Evolutionary conservation across 2,888 invertebrate species (phyloP).

Genomic region (Tachystola acroxantha): DNA sequence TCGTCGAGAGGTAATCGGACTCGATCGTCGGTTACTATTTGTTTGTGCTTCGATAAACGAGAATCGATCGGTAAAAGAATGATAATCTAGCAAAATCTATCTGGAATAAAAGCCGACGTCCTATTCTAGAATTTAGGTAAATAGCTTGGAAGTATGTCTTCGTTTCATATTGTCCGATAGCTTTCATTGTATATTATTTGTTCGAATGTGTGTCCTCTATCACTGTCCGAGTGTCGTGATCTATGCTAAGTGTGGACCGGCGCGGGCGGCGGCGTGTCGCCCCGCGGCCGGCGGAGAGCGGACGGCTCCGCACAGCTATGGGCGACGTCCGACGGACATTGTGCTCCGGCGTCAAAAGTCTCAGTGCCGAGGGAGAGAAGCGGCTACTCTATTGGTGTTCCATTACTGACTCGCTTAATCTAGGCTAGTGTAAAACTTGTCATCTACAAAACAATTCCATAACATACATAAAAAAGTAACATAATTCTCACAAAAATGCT

Average conservation of each 20-base stretch:
- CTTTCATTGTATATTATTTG: slow-evolving; percentile 58
- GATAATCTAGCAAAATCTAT: slow-evolving; percentile 76
- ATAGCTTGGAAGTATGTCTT: slow-evolving; percentile 75
- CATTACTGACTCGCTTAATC: slow-evolving; percentile 76
- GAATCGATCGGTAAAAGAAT: slow-evolving; percentile 62
- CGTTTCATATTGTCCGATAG: slow-evolving; percentile 75
- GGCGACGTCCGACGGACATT: slow-evolving; percentile 26
- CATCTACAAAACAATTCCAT: slow-evolving; percentile 67
- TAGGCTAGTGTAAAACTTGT: slow-evolving; percentile 76
- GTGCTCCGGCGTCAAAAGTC: slow-evolving; percentile 69
- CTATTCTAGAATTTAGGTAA: slow-evolving; percentile 72
- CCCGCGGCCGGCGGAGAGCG: slow-evolving; percentile 23
- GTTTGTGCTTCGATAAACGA: slow-evolving; percentile 73
- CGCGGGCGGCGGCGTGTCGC: slow-evolving; percentile 22
- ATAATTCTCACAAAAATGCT: slow-evolving; percentile 76
- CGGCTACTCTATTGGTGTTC: slow-evolving; percentile 79
- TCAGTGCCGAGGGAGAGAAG: slow-evolving; percentile 73
- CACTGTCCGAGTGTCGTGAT: slow-evolving; percentile 75
- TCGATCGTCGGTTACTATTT: slow-evolving; percentile 67
- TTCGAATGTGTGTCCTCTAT: slow-evolving; percentile 60
- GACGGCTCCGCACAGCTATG: slow-evolving; percentile 14
- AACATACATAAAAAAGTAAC: slow-evolving; percentile 70
- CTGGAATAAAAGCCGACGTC: slow-evolving; percentile 75
- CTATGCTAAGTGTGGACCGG: slow-evolving; percentile 61
- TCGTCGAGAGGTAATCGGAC: slow-evolving; percentile 60